Percentiles rank a stretch among this genome's conserved stretches.
phyloP scores from a whole-genome alignment of 2,797 vertebrate genomes.

The Sebastes wilsoni region DNA sequence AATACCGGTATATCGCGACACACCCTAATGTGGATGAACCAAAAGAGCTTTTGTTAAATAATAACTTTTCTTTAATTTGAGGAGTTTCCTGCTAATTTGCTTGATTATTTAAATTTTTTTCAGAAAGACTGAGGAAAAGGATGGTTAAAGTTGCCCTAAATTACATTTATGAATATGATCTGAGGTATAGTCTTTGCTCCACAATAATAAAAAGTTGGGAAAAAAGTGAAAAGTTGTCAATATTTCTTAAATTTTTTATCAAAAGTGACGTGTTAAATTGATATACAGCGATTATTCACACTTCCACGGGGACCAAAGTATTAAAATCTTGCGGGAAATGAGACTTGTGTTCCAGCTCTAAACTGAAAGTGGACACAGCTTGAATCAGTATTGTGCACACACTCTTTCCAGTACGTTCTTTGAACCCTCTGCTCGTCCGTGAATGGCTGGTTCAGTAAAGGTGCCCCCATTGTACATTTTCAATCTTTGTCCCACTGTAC shows the following conservation, averaged over 20 bases:
- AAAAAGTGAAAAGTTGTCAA: neutral
- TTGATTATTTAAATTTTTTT: neutral
- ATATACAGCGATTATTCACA: neutral
- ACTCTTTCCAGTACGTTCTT: slow-evolving; percentile 72
- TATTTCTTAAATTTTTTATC: neutral
- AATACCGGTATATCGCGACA: neutral
- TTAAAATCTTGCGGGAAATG: neutral
- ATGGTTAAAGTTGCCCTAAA: neutral
- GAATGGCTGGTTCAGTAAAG: slow-evolving; percentile 67
- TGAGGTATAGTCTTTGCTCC: neutral
- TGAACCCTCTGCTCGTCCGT: slow-evolving; percentile 70
- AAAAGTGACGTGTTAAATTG: neutral
- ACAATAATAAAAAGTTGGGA: neutral
- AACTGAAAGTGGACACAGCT: slow-evolving; percentile 29
- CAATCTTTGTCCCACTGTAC: slow-evolving; percentile 83
- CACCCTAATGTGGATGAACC: neutral
- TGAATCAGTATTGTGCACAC: slow-evolving; percentile 47
- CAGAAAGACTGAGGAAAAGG: neutral
- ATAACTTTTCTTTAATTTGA: neutral
- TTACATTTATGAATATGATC: neutral
- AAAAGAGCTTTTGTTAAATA: neutral
- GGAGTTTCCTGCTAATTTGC: neutral
- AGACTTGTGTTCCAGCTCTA: slow-evolving; percentile 16
- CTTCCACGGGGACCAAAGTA: neutral
- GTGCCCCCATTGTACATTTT: slow-evolving; percentile 78